phyloP scores from a whole-genome alignment of 2,797 vertebrate genomes.

The Vespertilio murinus region DNA sequence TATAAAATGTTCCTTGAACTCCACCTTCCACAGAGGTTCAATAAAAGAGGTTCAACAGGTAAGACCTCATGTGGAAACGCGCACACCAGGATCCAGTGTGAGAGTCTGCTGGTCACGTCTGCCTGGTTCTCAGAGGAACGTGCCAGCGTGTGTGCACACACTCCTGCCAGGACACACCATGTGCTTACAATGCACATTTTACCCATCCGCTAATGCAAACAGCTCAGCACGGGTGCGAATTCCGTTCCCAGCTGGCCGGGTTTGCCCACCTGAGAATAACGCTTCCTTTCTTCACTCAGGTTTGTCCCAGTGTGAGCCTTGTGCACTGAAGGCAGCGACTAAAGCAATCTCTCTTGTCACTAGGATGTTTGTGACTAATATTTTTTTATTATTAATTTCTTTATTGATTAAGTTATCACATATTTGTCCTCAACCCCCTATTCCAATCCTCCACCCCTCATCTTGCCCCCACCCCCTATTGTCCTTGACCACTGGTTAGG shows the following conservation, averaged over 20 bases:
- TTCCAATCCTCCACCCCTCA: too few species aligned
- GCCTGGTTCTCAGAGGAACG: constrained; percentile 37
- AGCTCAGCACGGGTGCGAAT: background rate
- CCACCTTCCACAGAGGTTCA: background rate
- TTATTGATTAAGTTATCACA: too few species aligned
- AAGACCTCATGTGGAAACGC: constrained; percentile 61
- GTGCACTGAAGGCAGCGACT: background rate
- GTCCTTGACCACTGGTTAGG: too few species aligned
- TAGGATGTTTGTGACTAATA: background rate
- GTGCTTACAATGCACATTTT: background rate
- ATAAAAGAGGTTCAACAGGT: constrained; percentile 55
- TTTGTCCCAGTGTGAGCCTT: background rate
- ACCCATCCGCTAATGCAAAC: background rate
- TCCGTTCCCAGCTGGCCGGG: background rate
- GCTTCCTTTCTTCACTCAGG: background rate
- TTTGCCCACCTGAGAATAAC: background rate
- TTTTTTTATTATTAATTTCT: too few species aligned
- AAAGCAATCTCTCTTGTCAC: background rate
- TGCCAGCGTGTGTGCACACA: background rate
- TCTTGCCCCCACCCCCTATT: too few species aligned
- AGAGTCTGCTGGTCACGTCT: constrained; percentile 50
- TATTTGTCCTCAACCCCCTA: too few species aligned
- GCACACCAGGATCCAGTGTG: constrained; percentile 8
- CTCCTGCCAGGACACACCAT: background rate
- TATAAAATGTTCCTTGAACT: constrained; percentile 69